Conservation (phyloP, 2,797 vertebrate species). For the Danio albolineatus region DNA sequence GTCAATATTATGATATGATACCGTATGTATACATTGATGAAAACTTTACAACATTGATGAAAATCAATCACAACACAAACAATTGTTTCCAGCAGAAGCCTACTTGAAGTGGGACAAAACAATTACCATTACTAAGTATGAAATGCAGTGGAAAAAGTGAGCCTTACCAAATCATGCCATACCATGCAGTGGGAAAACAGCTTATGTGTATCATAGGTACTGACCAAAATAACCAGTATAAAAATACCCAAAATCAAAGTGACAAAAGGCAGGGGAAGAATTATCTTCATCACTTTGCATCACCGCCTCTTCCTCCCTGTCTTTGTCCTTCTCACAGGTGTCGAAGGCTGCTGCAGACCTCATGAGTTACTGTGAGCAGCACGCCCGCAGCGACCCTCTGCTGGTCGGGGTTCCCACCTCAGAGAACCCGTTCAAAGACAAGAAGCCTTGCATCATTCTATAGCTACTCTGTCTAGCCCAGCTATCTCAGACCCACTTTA, state of each 20-base stretch:
- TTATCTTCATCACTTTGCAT: background rate
- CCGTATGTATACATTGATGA: too few relatives aligned
- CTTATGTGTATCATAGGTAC: too few relatives aligned
- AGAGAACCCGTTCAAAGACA: conserved; percentile 98
- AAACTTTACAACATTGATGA: too few relatives aligned
- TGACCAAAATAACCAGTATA: too few relatives aligned
- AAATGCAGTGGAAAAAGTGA: too few relatives aligned
- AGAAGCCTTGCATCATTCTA: conserved; percentile 96
- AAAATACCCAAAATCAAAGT: background rate
- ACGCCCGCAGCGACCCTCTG: conserved; percentile 90
- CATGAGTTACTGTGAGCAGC: conserved; percentile 97
- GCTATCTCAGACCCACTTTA: conserved; percentile 50
- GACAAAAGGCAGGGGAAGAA: background rate
- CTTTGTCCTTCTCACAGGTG: conserved; percentile 75
- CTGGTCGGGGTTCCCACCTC: conserved; percentile 95
- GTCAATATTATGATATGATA: too few relatives aligned
- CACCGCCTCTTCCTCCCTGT: background rate
- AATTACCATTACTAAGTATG: too few relatives aligned
- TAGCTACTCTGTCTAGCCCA: conserved; percentile 74
- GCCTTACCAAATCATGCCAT: too few relatives aligned
- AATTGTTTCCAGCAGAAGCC: too few relatives aligned
- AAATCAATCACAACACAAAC: too few relatives aligned
- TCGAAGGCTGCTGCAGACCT: conserved; percentile 95
- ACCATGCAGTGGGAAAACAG: too few relatives aligned
- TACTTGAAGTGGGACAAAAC: too few relatives aligned